phyloP scores from a whole-genome alignment of 2,797 vertebrate genomes.

The Sarcoramphus papa region DNA sequence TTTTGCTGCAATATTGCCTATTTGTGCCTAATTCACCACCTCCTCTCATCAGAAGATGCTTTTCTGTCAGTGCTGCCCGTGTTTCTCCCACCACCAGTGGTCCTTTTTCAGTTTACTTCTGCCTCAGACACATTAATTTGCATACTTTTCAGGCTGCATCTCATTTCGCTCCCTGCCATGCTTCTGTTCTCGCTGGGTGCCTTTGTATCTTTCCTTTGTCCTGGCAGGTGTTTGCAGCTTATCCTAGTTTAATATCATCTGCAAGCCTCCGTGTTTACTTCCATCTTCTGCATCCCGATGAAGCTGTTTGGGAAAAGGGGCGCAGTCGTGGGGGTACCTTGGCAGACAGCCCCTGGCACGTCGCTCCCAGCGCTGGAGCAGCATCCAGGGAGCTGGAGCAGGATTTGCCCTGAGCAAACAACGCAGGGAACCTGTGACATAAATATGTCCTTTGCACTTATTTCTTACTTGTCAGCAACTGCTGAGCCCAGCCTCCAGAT shows the following conservation, averaged over 20 bases:
- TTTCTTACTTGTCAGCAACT: neutral
- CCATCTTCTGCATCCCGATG: neutral
- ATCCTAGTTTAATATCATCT: neutral
- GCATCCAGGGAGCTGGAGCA: neutral
- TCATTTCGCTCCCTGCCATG: neutral
- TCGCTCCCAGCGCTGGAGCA: neutral
- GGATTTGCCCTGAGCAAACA: neutral
- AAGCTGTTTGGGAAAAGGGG: neutral
- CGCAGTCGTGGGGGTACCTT: accelerated
- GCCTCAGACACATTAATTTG: neutral
- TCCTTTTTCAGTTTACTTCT: neutral
- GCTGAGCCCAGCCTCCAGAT: neutral
- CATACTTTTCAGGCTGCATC: neutral
- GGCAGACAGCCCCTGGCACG: accelerated
- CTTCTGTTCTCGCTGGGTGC: neutral
- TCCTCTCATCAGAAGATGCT: neutral
- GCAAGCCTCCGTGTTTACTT: neutral
- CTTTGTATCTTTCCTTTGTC: neutral
- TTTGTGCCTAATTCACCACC: neutral
- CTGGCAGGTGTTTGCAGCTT: neutral
- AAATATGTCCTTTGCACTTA: neutral
- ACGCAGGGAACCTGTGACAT: neutral
- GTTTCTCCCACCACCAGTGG: neutral
- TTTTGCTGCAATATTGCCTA: neutral
- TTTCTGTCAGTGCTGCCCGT: neutral